Percentiles rank a stretch among this genome's conserved stretches.
phyloP scores from a whole-genome alignment of 2,888 invertebrate genomes.

The Cryptus armator region DNA sequence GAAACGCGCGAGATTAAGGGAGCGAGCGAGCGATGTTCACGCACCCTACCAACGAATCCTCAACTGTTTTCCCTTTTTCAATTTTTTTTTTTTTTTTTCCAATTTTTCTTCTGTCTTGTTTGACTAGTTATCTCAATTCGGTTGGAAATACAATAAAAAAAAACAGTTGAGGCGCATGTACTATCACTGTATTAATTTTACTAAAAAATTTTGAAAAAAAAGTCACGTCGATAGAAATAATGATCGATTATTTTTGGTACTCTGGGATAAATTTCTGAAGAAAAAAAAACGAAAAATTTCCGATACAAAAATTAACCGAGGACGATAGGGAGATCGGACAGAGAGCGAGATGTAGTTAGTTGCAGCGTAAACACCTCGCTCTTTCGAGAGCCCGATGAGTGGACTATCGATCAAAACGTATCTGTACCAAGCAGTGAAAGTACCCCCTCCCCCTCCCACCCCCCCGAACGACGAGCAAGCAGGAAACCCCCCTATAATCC shows the following conservation, averaged over 20 bases:
- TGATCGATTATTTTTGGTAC: neutral
- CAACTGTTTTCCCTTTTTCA: conserved; percentile 41
- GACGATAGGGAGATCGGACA: neutral
- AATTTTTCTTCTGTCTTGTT: conserved; percentile 52
- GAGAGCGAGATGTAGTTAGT: conserved; percentile 31
- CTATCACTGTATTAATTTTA: neutral
- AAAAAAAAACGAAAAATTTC: no score
- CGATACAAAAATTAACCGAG: neutral
- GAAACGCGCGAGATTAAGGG: conserved; percentile 70
- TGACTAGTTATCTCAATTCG: conserved; percentile 53
- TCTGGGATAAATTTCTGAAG: no score
- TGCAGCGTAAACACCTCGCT: conserved; percentile 68
- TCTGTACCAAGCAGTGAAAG: conserved; percentile 76
- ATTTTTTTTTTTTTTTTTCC: conserved; percentile 39
- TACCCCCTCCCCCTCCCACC: conserved; percentile 59
- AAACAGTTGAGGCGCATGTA: neutral
- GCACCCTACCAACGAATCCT: conserved; percentile 60
- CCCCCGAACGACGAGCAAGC: conserved; percentile 66
- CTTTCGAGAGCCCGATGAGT: conserved; percentile 73
- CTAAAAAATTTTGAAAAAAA: neutral
- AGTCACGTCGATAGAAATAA: neutral
- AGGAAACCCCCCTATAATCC: conserved; percentile 75
- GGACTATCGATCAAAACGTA: conserved; percentile 81
- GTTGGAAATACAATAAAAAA: conserved; percentile 17
- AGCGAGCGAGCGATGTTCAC: conserved; percentile 67